Evolutionary conservation across 2,113 vertebrate species (phyloP).

Genomic region (Nycticryphes semicollaris): DNA sequence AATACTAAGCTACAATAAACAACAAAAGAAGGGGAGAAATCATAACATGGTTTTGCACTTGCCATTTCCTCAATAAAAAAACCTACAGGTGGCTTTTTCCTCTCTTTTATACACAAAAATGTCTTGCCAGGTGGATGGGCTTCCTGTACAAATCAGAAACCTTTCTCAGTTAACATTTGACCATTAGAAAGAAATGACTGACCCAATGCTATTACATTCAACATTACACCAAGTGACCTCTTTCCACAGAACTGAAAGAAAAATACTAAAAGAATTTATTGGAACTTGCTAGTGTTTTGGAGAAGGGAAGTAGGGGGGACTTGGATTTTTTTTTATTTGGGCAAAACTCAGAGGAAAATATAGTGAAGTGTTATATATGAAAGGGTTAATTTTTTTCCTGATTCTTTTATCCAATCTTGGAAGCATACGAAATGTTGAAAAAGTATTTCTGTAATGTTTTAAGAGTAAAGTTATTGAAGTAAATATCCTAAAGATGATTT

Average conservation of each 20-base stretch:
- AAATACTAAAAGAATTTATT: neutral
- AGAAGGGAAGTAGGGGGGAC: neutral
- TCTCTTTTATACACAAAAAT: neutral
- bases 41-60: neutral
- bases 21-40: neutral
- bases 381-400: rapidly evolving
- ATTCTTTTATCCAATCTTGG: neutral
- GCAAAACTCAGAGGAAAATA: neutral
- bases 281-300: neutral
- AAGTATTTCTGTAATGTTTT: neutral
- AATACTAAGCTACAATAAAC: neutral
- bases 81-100: neutral
- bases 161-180: neutral
- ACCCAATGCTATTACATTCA: neutral
- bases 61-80: neutral
- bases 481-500: neutral
- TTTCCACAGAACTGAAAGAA: neutral
- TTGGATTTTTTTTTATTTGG: neutral
- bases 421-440: neutral
- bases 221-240: rapidly evolving
- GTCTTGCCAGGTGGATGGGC: rapidly evolving
- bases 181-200: neutral
- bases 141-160: neutral
- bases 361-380: rapidly evolving
- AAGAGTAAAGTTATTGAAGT: neutral